These are phyloP conservation scores for Sarcophaga rosellei DNA, from an alignment of 2,888 invertebrate species.

Conservation along the genomic window DNA sequence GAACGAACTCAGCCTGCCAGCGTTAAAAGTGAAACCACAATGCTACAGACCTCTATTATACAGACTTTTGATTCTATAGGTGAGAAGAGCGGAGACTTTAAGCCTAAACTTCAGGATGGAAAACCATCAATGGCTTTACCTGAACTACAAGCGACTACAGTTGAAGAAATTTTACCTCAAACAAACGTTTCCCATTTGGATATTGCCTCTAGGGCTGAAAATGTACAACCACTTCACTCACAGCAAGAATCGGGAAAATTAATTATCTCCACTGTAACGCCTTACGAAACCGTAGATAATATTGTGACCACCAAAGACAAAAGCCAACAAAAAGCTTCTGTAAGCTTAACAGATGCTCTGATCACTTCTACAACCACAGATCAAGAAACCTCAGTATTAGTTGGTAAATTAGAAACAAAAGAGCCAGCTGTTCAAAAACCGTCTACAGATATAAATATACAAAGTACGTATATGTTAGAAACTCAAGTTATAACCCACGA, in stretches of 20 bases:
- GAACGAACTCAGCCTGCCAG: slow-evolving; percentile 45
- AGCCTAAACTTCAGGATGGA: slow-evolving; percentile 62
- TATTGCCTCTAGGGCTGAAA: slow-evolving; percentile 10
- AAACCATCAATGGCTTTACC: slow-evolving; percentile 60
- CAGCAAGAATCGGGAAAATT: slow-evolving; percentile 68
- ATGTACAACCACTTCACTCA: slow-evolving; percentile 52
- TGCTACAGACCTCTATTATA: slow-evolving; percentile 70
- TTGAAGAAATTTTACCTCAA: slow-evolving; percentile 72
- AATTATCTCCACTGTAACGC: slow-evolving; percentile 69
- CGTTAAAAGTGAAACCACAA: slow-evolving; percentile 62
- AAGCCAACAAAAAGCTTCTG: slow-evolving; percentile 56
- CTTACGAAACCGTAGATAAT: slow-evolving; percentile 71
- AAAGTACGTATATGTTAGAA: slow-evolving; percentile 75
- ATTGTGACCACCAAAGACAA: slow-evolving; percentile 60
- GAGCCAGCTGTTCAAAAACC: slow-evolving; percentile 66
- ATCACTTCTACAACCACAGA: slow-evolving; percentile 68
- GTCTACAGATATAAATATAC: slow-evolving; percentile 66
- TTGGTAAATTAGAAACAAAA: slow-evolving; percentile 67
- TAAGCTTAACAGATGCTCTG: slow-evolving; percentile 64
- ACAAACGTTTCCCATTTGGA: slow-evolving; percentile 68
- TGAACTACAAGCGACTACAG: slow-evolving; percentile 73
- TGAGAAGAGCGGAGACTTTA: slow-evolving; percentile 72
- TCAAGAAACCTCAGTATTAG: slow-evolving; percentile 69
- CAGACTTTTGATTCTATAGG: slow-evolving; percentile 73
- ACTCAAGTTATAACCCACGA: slow-evolving; percentile 56